Percentiles rank a stretch among this genome's conserved stretches.
Conservation (phyloP, 2,113 vertebrate species). For the Ophiodon elongatus region DNA sequence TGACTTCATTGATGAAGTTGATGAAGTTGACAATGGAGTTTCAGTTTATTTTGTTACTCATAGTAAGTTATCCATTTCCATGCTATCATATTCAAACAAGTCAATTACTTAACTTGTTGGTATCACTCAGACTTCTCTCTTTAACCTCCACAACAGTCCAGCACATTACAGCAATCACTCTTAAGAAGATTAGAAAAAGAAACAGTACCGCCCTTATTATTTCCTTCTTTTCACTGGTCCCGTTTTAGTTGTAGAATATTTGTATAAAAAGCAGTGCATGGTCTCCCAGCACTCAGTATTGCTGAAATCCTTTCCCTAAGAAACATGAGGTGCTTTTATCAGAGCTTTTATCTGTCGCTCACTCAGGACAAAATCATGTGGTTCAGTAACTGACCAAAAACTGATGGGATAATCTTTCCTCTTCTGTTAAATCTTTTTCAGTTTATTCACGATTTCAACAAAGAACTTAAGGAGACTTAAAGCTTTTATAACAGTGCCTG, state of each 20-base stretch:
- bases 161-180: not conserved
- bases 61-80: not conserved
- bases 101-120: not conserved
- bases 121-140: not conserved
- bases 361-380: constrained; percentile 14
- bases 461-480: not conserved
- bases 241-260: not conserved
- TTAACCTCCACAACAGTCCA: not conserved
- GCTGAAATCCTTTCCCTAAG: not conserved
- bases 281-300: not conserved
- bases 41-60: not conserved
- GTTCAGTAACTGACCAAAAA: constrained; percentile 4
- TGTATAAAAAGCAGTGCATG: not conserved
- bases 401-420: not conserved
- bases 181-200: not conserved
- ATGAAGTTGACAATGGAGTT: not conserved
- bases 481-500: not conserved
- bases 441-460: constrained; percentile 20
- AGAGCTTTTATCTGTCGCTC: constrained; percentile 16
- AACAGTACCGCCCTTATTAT: not conserved
- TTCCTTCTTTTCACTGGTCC: not conserved
- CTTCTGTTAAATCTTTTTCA: not conserved
- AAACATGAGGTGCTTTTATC: constrained; percentile 11
- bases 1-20: not conserved
- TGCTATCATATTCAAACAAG: not conserved